These are phyloP conservation scores for Ennomos fuscantarius DNA, from an alignment of 2,888 invertebrate genomes.

Conservation along the genomic window DNA sequence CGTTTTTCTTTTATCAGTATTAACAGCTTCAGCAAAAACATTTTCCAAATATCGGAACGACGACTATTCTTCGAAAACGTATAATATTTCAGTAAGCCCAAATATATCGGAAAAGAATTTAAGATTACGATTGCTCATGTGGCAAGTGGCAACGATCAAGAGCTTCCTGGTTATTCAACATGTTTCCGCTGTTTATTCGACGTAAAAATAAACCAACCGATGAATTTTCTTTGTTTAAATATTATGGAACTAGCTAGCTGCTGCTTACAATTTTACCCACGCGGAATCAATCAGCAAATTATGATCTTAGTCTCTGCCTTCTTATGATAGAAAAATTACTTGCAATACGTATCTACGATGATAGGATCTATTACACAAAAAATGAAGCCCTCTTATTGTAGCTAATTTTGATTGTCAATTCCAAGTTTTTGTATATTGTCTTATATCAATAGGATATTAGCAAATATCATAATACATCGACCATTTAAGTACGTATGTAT, in stretches of 20 bases:
- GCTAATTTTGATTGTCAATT: too few species aligned
- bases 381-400: too few species aligned
- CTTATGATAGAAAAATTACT: too few species aligned
- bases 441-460: too few species aligned
- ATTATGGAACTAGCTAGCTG: not conserved
- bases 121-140: conserved; percentile 7
- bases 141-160: conserved; percentile 1
- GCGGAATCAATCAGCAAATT: too few species aligned
- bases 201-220: conserved; percentile 24
- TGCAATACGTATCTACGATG: too few species aligned
- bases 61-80: not conserved
- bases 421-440: too few species aligned
- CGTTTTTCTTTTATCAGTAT: too few species aligned
- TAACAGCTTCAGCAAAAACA: too few species aligned
- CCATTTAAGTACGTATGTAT: conserved; percentile 9
- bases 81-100: conserved; percentile 3
- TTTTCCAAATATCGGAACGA: not conserved
- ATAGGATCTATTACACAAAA: too few species aligned
- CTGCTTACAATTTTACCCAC: too few species aligned
- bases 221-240: conserved; percentile 25
- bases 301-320: too few species aligned
- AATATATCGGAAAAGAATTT: conserved; percentile 15
- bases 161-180: conserved; percentile 10
- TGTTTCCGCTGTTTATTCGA: conserved; percentile 15
- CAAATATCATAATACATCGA: not conserved